Conservation (phyloP, 2,113 vertebrate species). For the Drymodes brunneopygia region DNA sequence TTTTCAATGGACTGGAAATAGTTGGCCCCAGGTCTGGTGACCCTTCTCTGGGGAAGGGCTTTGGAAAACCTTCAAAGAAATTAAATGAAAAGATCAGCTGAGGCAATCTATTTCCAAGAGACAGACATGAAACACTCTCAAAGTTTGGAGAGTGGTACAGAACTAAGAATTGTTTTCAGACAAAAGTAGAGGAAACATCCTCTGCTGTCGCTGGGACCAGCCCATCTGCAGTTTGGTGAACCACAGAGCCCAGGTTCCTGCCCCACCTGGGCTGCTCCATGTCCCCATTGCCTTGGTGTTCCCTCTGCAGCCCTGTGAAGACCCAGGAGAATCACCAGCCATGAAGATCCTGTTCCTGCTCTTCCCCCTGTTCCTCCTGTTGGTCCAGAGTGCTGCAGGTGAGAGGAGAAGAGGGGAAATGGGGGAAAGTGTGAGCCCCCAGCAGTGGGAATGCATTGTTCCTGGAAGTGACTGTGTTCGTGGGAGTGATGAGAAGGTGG, state of each 20-base stretch:
- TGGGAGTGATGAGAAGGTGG: background rate
- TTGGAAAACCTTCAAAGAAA: background rate
- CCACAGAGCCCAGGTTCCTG: background rate
- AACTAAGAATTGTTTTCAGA: background rate
- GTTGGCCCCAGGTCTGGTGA: too few relatives aligned
- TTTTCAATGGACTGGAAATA: background rate
- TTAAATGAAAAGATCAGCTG: background rate
- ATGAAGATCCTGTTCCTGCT: constrained; percentile 23
- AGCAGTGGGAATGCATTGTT: background rate
- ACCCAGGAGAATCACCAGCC: rapidly evolving
- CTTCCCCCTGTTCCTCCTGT: background rate
- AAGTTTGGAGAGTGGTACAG: background rate
- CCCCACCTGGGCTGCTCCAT: background rate
- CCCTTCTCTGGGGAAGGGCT: too few relatives aligned
- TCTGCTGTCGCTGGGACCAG: too few relatives aligned
- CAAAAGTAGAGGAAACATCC: background rate
- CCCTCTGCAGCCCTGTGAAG: background rate
- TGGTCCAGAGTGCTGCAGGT: background rate
- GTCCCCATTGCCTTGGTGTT: background rate
- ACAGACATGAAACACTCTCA: too few relatives aligned
- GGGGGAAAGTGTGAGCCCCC: rapidly evolving
- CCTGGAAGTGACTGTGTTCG: rapidly evolving
- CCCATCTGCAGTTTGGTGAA: background rate
- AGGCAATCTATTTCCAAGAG: background rate
- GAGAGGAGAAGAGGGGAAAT: background rate